Evolutionary conservation across 2,113 vertebrate genomes (phyloP).

Genomic region (Hystrix cristata): DNA sequence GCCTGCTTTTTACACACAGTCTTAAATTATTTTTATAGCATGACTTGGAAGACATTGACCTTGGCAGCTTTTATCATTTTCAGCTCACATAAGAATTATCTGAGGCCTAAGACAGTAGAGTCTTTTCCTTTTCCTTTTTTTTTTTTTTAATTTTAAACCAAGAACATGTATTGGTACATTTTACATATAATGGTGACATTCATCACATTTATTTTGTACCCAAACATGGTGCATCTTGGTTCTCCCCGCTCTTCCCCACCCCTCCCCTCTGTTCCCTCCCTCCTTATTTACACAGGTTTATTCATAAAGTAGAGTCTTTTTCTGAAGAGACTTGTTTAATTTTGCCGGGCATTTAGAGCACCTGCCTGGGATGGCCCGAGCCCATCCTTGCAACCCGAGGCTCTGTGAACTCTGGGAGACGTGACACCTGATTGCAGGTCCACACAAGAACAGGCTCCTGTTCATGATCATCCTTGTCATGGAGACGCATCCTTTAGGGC

Average conservation of each 20-base stretch:
- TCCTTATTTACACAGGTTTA: no score
- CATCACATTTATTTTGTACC: no score
- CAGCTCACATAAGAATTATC: background rate
- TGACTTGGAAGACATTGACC: background rate
- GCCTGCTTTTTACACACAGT: background rate
- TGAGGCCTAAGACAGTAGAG: background rate
- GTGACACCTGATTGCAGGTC: background rate
- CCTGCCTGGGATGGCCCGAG: background rate
- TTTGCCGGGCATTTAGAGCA: background rate
- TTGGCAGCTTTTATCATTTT: background rate
- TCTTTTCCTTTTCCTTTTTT: background rate
- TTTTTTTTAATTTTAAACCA: no score
- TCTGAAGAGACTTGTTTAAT: background rate
- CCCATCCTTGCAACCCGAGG: background rate
- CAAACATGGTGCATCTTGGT: no score
- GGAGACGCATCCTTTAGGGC: background rate
- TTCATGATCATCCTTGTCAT: background rate
- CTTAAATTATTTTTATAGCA: background rate
- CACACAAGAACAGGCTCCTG: background rate
- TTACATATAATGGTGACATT: no score
- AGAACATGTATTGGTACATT: no score
- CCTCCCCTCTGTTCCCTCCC: no score
- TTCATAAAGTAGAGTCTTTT: background rate
- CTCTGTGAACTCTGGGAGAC: background rate
- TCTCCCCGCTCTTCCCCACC: no score